Conservation (phyloP, 2,797 vertebrate genomes). For the Myioborus miniatus region DNA sequence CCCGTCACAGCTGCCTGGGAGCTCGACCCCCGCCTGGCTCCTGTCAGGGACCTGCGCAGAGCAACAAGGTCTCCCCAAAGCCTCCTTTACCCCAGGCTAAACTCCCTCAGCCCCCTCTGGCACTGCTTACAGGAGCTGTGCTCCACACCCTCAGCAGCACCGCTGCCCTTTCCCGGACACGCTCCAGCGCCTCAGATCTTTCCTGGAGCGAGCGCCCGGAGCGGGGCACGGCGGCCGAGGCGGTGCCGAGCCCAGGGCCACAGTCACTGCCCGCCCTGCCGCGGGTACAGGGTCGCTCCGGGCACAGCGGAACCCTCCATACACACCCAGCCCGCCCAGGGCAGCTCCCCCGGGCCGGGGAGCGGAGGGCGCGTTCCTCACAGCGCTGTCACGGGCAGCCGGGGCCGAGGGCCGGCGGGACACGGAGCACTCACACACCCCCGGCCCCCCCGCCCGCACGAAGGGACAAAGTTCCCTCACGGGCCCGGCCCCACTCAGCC, state of each 20-base stretch:
- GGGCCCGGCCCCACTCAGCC: not conserved
- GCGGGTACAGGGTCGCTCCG: fast-evolving
- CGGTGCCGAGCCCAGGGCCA: not conserved
- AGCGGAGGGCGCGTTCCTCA: too few relatives aligned
- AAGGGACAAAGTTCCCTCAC: not conserved
- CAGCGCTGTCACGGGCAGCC: not conserved
- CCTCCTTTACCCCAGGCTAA: not conserved
- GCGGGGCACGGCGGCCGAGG: not conserved
- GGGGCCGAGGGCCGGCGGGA: not conserved
- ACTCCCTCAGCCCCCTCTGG: not conserved
- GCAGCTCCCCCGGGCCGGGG: not conserved
- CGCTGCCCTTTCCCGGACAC: not conserved
- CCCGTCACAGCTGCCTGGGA: not conserved
- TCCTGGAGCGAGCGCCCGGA: fast-evolving
- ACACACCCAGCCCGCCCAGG: not conserved
- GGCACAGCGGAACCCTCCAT: not conserved
- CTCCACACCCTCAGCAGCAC: not conserved
- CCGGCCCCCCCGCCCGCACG: not conserved
- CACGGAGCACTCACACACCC: not conserved
- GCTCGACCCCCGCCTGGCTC: not conserved
- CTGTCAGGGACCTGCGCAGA: fast-evolving
- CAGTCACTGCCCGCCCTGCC: not conserved
- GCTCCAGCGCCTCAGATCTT: fast-evolving
- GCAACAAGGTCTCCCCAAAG: not conserved
- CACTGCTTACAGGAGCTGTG: fast-evolving